phyloP scores from a whole-genome alignment of 2,797 vertebrate genomes.

The Notoglanidium macrostoma region DNA sequence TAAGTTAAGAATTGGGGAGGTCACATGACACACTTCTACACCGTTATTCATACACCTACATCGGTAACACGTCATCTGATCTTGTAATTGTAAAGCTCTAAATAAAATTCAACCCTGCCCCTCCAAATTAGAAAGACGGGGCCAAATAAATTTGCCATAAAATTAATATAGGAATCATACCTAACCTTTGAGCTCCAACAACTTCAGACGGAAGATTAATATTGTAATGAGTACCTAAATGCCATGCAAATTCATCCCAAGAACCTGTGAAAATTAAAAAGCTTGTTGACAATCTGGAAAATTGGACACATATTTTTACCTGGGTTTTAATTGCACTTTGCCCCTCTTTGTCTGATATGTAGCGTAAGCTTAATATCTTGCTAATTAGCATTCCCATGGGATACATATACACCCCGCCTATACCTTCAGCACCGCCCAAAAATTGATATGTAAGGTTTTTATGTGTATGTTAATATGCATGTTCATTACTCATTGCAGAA shows the following conservation, averaged over 20 bases:
- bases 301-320: constrained; percentile 63
- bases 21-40: neutral
- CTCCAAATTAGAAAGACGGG: constrained; percentile 51
- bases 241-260: constrained; percentile 61
- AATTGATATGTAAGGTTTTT: constrained; percentile 27
- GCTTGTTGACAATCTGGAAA: constrained; percentile 59
- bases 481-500: neutral
- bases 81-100: neutral
- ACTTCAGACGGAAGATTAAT: constrained; percentile 62
- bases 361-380: constrained; percentile 61
- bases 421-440: constrained; percentile 36
- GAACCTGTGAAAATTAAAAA: constrained; percentile 66
- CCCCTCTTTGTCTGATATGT: constrained; percentile 52
- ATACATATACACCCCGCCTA: constrained; percentile 37
- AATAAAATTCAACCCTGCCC: neutral
- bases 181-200: constrained; percentile 60
- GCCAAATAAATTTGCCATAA: constrained; percentile 52
- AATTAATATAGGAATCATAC: constrained; percentile 61
- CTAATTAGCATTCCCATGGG: constrained; percentile 59
- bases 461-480: constrained; percentile 20
- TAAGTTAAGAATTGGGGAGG: neutral
- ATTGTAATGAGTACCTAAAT: constrained; percentile 65
- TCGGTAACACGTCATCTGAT: neutral
- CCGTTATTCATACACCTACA: neutral
- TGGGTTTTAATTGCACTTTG: constrained; percentile 53